A percentile compares a stretch with the other conserved stretches of the same genome.
Evolutionary conservation across 2,797 vertebrate genomes (phyloP).

Genomic region (Bradypodion pumilum): DNA sequence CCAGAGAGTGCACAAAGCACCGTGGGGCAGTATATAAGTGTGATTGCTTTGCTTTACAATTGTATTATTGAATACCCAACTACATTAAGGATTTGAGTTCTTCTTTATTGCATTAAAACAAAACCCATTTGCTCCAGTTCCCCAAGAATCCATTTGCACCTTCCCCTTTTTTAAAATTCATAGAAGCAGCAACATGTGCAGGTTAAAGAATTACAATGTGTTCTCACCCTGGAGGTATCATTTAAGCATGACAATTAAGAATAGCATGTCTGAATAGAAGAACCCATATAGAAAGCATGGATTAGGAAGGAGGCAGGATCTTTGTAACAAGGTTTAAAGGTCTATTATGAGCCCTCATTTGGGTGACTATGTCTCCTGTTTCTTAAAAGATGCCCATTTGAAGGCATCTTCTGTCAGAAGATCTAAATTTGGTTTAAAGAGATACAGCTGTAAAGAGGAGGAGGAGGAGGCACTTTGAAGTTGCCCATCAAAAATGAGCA

Average conservation of each 20-base stretch:
- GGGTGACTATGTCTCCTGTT: background rate
- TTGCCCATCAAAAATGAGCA: background rate
- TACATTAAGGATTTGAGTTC: background rate
- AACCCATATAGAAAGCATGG: background rate
- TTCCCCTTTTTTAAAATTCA: no score
- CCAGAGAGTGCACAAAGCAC: no score
- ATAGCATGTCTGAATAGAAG: background rate
- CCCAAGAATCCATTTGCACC: background rate
- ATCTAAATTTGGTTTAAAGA: background rate
- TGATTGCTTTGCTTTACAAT: no score
- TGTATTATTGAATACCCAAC: constrained; percentile 12
- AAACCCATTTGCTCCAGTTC: background rate
- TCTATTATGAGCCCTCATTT: background rate
- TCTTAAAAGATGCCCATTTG: background rate
- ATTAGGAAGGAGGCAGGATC: background rate
- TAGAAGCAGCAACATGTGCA: background rate
- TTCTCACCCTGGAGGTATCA: background rate
- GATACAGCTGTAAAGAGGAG: background rate
- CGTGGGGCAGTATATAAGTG: no score
- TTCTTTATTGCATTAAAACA: constrained; percentile 7
- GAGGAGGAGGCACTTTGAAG: no score
- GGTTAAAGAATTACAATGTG: background rate
- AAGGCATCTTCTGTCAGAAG: background rate
- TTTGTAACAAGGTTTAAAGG: background rate
- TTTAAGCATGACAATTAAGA: background rate